Evolutionary conservation across 2,888 invertebrate genomes (phyloP).

Genomic region (Branchipolynoe longqiensis): DNA sequence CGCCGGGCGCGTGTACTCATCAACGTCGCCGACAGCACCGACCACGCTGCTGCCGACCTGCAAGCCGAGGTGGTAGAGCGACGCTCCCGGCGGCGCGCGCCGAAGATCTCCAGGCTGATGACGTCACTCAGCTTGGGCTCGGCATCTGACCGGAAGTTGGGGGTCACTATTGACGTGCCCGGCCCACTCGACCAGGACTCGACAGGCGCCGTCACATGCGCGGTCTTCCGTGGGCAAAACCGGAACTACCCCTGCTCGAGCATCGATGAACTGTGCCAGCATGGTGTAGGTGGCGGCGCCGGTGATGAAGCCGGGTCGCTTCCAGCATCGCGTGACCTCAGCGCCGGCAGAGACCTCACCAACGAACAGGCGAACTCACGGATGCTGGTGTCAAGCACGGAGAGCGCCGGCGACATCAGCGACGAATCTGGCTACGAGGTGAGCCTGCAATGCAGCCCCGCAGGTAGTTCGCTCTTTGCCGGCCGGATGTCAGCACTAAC

Average conservation of each 20-base stretch:
- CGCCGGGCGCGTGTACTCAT: conserved; percentile 20
- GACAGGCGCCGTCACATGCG: neutral
- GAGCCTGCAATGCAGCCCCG: conserved; percentile 26
- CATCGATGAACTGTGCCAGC: conserved; percentile 15
- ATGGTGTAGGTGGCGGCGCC: neutral
- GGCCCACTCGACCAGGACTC: conserved; percentile 27
- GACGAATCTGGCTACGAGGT: conserved; percentile 43
- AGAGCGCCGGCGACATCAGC: conserved; percentile 43
- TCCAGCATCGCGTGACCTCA: neutral
- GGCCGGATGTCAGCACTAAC: neutral
- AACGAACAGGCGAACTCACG: neutral
- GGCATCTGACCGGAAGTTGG: neutral
- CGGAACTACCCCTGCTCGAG: conserved; percentile 2
- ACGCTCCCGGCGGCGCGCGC: neutral
- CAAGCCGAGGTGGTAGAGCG: neutral
- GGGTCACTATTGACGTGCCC: conserved; percentile 44
- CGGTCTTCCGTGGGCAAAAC: neutral
- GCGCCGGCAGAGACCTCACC: too few species aligned
- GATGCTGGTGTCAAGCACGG: conserved; percentile 22
- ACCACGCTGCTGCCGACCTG: neutral
- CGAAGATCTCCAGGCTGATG: conserved; percentile 15
- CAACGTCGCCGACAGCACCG: conserved; percentile 17
- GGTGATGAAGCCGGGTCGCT: neutral
- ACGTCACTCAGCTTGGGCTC: conserved; percentile 12
- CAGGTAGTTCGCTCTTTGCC: neutral